Evolutionary conservation across 2,888 invertebrate genomes (phyloP), one percentile per base, ranked within the genome.

Genomic region (Sarcophaga rosellei): DNA sequence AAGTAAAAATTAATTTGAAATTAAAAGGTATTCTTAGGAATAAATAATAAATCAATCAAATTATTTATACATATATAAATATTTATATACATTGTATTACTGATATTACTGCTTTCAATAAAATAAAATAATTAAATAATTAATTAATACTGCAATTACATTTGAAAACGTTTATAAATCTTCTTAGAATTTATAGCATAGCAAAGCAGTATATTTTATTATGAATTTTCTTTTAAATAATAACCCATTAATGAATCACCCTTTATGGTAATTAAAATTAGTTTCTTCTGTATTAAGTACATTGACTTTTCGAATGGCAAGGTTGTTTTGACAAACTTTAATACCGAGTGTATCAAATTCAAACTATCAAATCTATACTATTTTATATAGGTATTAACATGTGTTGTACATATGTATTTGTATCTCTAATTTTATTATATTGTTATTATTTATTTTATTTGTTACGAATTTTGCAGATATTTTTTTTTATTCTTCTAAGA

Each of bases 241-340:
- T 15, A 15, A 15, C 17, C 12, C 15, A 53, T 53, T 53, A 53
- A 53, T 12, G 15, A 53, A 53, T 17, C 4, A 53, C 53, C 53
- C 53, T 53, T 61, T 76, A 44, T 15, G 61, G n/a, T 45, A 23
- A 17, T 62, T 25, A n/a, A 44, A 53, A 61, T 8, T 23, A 23
- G 21, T 62, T 25, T 23, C 25, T 69, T 77, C 25, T 21, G 53
- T 35, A 35, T 17, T 45, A 66, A 72, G 44, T 57, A 62, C 59
- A 57, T 66, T 73, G 59, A 59, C n/a, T 66, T 73, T 44, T 5
- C 45, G 8, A 35, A 35, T 23, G 59, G 66, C 66, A 68, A 61
- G 66, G 66, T 61, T 23, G 66, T 66, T 12, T 10, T 80, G 8
- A 21, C 44, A 61, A 53, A 59, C 21, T 35, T 44, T 66, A 10